phyloP scores from a whole-genome alignment of 92 coral and sea anemone genomes.

The Montipora capitata region DNA sequence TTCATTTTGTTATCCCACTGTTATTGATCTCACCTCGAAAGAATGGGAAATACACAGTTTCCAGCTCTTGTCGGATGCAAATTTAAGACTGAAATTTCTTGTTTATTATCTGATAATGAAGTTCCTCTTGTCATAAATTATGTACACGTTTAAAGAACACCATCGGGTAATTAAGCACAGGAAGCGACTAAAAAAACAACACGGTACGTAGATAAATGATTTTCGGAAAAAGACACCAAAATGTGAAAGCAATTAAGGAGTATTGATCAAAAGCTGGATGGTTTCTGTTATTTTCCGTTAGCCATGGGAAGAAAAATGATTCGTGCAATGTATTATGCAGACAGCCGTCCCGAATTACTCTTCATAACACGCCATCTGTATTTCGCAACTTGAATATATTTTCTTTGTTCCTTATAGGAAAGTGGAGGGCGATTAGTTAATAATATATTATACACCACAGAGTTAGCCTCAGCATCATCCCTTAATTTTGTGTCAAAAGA shows the following conservation, averaged over 20 bases:
- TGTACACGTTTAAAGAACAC: background rate
- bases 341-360: too few relatives aligned
- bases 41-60: background rate
- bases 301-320: too few relatives aligned
- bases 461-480: too few relatives aligned
- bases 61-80: slow-evolving; percentile 33
- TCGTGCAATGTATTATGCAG: too few relatives aligned
- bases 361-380: too few relatives aligned
- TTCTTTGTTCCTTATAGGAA: too few relatives aligned
- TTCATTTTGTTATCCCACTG: background rate
- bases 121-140: background rate
- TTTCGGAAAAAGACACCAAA: background rate
- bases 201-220: background rate
- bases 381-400: too few relatives aligned
- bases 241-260: background rate
- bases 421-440: too few relatives aligned
- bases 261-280: background rate
- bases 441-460: too few relatives aligned
- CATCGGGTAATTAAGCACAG: background rate
- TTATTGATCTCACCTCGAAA: background rate
- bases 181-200: background rate
- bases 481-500: too few relatives aligned
- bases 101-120: slow-evolving; percentile 4
- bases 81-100: slow-evolving; percentile 13
- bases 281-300: too few relatives aligned